Conservation (phyloP, 2,888 invertebrate genomes). For the Drosophila neotestacea region DNA sequence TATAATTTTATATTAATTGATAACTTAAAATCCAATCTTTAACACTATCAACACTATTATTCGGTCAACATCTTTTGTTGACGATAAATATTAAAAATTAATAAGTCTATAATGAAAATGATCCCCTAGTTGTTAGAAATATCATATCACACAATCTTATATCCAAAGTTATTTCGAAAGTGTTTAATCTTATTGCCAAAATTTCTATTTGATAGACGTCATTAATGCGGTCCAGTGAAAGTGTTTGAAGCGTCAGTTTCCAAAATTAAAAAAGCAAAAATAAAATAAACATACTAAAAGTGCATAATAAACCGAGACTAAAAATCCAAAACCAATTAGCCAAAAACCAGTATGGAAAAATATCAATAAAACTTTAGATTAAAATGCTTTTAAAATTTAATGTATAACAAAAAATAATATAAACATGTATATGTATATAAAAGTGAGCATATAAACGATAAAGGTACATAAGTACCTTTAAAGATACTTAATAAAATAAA, state of each 20-base stretch:
- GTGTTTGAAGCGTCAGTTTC: constrained; percentile 33
- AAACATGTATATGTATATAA: no score
- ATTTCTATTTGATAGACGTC: constrained; percentile 64
- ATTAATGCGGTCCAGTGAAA: constrained; percentile 57
- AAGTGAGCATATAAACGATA: no score
- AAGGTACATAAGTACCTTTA: no score
- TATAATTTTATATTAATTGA: no score
- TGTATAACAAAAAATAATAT: no score
- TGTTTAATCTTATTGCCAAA: constrained; percentile 28
- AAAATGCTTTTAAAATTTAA: no score
- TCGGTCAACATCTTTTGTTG: no score
- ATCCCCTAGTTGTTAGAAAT: not conserved
- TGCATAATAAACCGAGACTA: constrained; percentile 37
- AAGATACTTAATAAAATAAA: not conserved
- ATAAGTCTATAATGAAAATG: not conserved
- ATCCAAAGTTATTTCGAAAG: constrained; percentile 41
- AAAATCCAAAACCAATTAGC: constrained; percentile 31
- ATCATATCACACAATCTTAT: not conserved
- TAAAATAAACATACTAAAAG: constrained; percentile 24
- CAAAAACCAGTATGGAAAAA: constrained; percentile 1
- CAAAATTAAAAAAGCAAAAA: constrained; percentile 20
- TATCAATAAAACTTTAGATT: not conserved
- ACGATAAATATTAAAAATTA: no score
- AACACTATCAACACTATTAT: no score
- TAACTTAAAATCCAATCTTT: no score